phyloP scores from a whole-genome alignment of 2,797 vertebrate genomes.

The Nannoperca obscura region DNA sequence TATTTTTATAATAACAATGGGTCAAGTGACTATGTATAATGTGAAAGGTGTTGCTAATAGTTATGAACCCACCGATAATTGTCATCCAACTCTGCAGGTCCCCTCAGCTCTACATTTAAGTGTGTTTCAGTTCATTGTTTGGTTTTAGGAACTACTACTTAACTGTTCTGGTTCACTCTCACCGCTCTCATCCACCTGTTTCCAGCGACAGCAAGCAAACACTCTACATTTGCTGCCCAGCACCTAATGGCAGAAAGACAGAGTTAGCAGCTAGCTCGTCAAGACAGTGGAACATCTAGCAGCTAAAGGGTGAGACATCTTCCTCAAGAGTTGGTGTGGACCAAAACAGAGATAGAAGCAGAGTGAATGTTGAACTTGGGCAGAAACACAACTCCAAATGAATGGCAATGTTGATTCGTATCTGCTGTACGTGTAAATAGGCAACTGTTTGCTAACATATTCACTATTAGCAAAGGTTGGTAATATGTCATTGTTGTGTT shows the following conservation, averaged over 20 bases:
- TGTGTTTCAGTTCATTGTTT: not conserved
- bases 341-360: too few relatives aligned
- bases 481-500: not conserved
- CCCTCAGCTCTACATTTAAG: not conserved
- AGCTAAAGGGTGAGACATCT: too few relatives aligned
- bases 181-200: not conserved
- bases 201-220: not conserved
- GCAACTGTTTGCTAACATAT: not conserved
- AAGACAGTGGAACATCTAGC: too few relatives aligned
- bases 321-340: too few relatives aligned
- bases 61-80: not conserved
- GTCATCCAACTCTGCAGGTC: not conserved
- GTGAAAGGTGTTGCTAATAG: not conserved
- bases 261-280: too few relatives aligned
- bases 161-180: not conserved
- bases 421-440: not conserved
- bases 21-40: not conserved
- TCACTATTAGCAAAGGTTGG: not conserved
- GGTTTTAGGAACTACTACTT: not conserved
- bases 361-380: not conserved
- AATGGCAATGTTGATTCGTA: not conserved
- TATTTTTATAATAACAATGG: too few relatives aligned
- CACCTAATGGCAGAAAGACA: too few relatives aligned
- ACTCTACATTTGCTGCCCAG: not conserved
- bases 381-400: not conserved